These are phyloP conservation scores for Tuberolachnus salignus DNA, from an alignment of 2,888 invertebrate species.

Conservation along the genomic window DNA sequence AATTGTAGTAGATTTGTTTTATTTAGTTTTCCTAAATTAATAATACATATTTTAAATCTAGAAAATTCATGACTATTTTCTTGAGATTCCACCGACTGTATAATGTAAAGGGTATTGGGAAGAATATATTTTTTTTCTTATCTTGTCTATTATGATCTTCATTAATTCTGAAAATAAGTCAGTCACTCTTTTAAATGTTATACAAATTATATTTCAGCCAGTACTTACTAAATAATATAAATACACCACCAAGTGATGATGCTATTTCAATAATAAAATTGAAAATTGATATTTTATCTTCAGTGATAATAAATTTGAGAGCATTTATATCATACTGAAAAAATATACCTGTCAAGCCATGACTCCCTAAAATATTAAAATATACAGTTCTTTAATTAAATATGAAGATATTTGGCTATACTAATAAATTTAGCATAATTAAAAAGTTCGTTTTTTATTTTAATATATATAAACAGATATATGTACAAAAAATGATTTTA, in stretches of 20 bases:
- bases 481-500: too few species aligned
- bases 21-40: too few species aligned
- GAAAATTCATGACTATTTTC: too few species aligned
- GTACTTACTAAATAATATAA: constrained; percentile 75
- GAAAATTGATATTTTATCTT: constrained; percentile 76
- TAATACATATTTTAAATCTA: too few species aligned
- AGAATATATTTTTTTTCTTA: constrained; percentile 4
- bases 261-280: constrained; percentile 87
- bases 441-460: too few species aligned
- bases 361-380: constrained; percentile 71
- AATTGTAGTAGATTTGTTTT: too few species aligned
- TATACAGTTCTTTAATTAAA: too few species aligned
- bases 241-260: constrained; percentile 91
- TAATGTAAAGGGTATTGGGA: too few species aligned
- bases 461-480: too few species aligned
- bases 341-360: constrained; percentile 92
- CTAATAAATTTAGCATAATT: too few species aligned
- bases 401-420: too few species aligned
- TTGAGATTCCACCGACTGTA: too few species aligned
- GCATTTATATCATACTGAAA: constrained; percentile 95
- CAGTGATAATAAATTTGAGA: constrained; percentile 80
- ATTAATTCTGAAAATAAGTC: constrained; percentile 19
- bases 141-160: constrained; percentile 18
- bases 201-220: not conserved
- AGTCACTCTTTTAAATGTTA: not conserved